Evolutionary conservation across 2,797 vertebrate genomes (phyloP), one percentile per base, ranked within the genome.

Genomic region (Myotis planiceps): DNA sequence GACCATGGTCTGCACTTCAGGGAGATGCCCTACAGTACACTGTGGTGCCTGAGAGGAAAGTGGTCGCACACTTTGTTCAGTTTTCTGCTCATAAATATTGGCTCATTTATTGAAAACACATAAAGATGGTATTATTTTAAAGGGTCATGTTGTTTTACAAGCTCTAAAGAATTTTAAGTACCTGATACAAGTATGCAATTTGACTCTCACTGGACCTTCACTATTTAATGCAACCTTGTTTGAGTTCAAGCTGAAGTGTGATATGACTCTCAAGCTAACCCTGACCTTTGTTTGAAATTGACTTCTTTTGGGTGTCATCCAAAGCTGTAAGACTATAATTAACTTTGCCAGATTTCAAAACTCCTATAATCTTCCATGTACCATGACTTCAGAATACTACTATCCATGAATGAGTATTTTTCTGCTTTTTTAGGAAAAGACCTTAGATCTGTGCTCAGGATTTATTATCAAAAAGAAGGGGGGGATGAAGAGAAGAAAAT

Each of bases 301-400:
- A 74, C 93, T 42, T 66, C 39, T 65, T 25, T 60, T 69, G 15
- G 13, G 34, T 90, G 21, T 93, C 71, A 68, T 63, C 19, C 88
- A 90, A 53, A 92, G 47, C n/a, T 84, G 2, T 79, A 83, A 88
- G 83, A 68, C 53, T 93, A 42, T 96, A 96, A 86, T 74, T 93
- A 95, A 91, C 79, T 88, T 91, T 65, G 42, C 47, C 13, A 47
- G 83, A 63, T 76, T 74, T 79, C 47, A 80, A 92, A 92, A 90
- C 29, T 39, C 19, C n/a, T 82, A 71, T 27, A 80, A 75, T 27
- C 14, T 87, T 76, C 69, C 66, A 45, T 25, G 49, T 79, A 19
- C 66, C 76, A 55, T 75, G n/a, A 75, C 69, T 93, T 91, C 47
- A 39, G 21, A 94, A 83, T 69, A 92, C 9, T 89, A 76, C 89